A percentile compares a stretch with the other conserved stretches of the same genome.
Evolutionary conservation across 1,140 invertebrate genomes (phyloP).

Genomic region (Macrobrachium nipponense): DNA sequence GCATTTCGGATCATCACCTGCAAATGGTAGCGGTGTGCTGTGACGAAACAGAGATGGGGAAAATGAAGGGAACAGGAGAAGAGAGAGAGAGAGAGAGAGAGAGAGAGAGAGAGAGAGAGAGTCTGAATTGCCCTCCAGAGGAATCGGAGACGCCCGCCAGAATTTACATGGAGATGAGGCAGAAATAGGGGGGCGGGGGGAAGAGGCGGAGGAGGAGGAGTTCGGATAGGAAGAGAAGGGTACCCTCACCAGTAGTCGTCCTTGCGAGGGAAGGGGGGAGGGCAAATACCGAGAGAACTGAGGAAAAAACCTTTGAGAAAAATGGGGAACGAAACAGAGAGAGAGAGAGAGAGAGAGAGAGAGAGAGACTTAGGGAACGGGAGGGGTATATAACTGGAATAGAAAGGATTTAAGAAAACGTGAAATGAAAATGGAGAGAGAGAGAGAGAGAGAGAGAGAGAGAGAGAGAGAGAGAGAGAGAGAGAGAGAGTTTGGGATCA

Average conservation of each 20-base stretch:
- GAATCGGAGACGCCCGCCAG: background rate
- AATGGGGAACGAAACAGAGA: background rate
- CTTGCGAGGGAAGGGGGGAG: background rate
- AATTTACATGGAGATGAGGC: conserved; percentile 25
- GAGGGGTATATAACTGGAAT: background rate
- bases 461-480: background rate
- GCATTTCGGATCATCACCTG: background rate
- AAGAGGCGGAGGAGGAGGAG: conserved; percentile 2
- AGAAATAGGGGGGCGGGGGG: background rate
- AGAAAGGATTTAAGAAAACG: background rate
- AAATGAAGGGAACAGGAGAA: background rate
- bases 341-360: background rate
- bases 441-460: background rate
- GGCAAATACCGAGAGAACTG: background rate
- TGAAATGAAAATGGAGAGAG: background rate
- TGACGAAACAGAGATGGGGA: background rate
- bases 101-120: conserved; percentile 13
- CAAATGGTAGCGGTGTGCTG: background rate
- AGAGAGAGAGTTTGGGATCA: background rate
- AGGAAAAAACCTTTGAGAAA: too few relatives aligned
- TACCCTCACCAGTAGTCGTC: background rate
- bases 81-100: conserved; percentile 9
- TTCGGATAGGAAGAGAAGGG: background rate
- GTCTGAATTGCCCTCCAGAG: background rate
- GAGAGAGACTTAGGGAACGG: background rate